Percentiles rank a stretch among this genome's conserved stretches.
phyloP scores from a whole-genome alignment of 2,888 invertebrate genomes.

The Conops quadrifasciatus region DNA sequence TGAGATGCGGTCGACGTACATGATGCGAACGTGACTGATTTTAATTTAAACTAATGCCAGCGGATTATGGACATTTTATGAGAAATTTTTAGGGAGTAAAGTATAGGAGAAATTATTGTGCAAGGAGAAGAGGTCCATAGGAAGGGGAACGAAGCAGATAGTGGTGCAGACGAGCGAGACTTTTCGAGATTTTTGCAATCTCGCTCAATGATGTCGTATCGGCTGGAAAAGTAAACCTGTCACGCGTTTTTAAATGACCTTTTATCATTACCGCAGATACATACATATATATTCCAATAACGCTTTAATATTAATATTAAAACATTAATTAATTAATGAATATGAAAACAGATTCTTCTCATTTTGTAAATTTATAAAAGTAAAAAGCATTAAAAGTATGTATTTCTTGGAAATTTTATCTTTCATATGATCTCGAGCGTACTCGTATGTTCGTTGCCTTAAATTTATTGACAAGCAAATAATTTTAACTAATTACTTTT shows the following conservation, averaged over 20 bases:
- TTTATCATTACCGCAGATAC: no score
- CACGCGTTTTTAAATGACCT: no score
- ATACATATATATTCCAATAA: no score
- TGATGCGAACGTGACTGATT: not conserved
- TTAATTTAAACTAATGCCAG: not conserved
- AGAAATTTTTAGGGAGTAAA: not conserved
- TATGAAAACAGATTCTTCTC: no score
- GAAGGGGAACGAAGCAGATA: not conserved
- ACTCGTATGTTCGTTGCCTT: not conserved
- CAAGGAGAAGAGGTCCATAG: not conserved
- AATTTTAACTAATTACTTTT: conserved; percentile 16
- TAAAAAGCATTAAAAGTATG: no score
- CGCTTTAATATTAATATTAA: no score
- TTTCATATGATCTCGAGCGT: not conserved
- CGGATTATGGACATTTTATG: not conserved
- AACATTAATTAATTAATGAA: no score
- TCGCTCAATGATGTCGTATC: no score
- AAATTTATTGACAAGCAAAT: not conserved
- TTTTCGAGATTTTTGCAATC: no score
- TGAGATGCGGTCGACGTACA: not conserved
- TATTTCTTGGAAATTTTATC: not conserved
- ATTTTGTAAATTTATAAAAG: no score
- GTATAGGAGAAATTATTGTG: not conserved
- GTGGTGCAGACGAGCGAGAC: no score
- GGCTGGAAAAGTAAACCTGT: no score